Evolutionary conservation across 2,888 invertebrate genomes (phyloP), one percentile per base, ranked within the genome.

Genomic region (Oscheius sp.): DNA sequence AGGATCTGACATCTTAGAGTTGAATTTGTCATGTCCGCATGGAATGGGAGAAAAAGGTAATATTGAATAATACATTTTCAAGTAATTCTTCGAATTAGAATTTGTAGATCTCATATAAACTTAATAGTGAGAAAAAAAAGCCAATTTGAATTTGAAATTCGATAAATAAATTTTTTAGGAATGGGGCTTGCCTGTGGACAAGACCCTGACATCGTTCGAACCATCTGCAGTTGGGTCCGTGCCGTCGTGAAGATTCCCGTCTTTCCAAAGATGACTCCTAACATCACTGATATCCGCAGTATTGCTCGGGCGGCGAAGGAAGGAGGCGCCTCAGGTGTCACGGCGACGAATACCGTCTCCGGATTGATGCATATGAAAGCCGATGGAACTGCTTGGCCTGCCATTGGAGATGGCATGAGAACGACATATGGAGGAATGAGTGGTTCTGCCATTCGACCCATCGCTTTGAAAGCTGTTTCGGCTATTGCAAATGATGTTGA

Each of bases 121-220:
- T n/a, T n/a, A n/a, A n/a, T n/a, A n/a, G n/a, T n/a, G n/a, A n/a
- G n/a, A n/a, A n/a, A n/a, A n/a, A n/a, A n/a, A n/a, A n/a, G n/a
- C n/a, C n/a, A n/a, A n/a, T n/a, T n/a, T n/a, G n/a, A n/a, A n/a
- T n/a, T n/a, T n/a, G n/a, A n/a, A n/a, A n/a, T n/a, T n/a, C n/a
- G n/a, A n/a, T n/a, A n/a, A n/a, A n/a, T n/a, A n/a, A n/a, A n/a
- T n/a, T 22, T 61, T 87, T 91, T 92, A 12, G 96, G 96, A 44
- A 97, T 98, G 97, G 98, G 97, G 0, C 89, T 98, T 61, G 97
- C 97, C 50, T 97, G 97, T 87, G 97, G 97, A 67, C 95, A 96
- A 90, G 91, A 94, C 86, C 92, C 95, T 0, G 91, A 91, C 30
- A 87, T 95, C 70, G 96, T 98, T 1, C 90, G 91, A 77, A 91